Base-by-base conservation (phyloP, 2,888 invertebrate genomes). In the Chaetogeoica ovagalla region DNA sequence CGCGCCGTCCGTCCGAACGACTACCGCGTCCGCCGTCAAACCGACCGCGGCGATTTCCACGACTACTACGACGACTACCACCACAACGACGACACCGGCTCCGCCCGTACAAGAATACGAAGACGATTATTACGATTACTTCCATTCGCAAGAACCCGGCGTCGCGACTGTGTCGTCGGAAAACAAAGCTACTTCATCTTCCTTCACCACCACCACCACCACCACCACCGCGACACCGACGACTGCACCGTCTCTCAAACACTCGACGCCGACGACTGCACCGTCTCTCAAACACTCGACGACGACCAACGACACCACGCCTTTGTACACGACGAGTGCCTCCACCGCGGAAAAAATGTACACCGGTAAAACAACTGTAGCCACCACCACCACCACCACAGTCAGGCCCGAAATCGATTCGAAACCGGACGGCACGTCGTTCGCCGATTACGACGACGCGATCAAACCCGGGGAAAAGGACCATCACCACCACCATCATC, bases 21-120 rank as follows among this genome's bases (percentile, higher is more conserved):
- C 37, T 15, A 15, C 66, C 13, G 39, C 43, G 30, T 30, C 30
- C 2, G 23, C 15, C 6, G 6, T 3, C 21, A 23, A 3, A 39
- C 15, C 59, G 8, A 8, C 73, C 8, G 21, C 63, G n/a, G 84
- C 85, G 9, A 84, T 6, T 84, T 84, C 84, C n/a, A 83, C 85
- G 15, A 84, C 83, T 39, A 74, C 82, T 55, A 83, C 85, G 6
- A 82, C 84, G 0, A 84, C 85, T 7, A 84, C 83, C 21, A 84
- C 83, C n/a, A 84, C 86, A 3, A 85, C 85, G 0, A 85, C 87
- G 4, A 88, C 89, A 0, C 87, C 86, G 0, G 85, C 85, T 84
- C 86, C 86, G 30, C 85, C 86, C 30, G 30, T 30, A 13, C 37
- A 70, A 30, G 79, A 79, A 79, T 79, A 79, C 57, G 79, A 79